These are phyloP conservation scores for Litocranius walleri DNA, from an alignment of 2,113 vertebrate genomes.

Conservation along the genomic window DNA sequence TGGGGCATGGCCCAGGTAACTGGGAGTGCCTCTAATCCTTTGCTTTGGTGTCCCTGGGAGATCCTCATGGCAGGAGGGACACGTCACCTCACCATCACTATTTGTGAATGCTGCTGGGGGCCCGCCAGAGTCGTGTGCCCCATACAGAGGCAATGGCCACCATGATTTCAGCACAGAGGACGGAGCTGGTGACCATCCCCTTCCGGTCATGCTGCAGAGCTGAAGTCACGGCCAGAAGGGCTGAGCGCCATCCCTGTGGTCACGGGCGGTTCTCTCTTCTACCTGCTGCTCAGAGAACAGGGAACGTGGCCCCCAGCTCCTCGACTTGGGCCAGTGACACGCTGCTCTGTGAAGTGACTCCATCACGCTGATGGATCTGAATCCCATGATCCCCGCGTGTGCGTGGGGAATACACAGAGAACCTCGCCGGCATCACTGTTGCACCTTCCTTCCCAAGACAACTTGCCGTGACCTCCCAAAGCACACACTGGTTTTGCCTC, in stretches of 20 bases:
- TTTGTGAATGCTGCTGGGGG: too few species aligned
- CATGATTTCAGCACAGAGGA: fast-evolving
- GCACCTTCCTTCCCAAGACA: not conserved
- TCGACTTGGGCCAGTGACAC: fast-evolving
- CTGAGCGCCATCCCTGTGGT: fast-evolving
- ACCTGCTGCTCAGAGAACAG: fast-evolving
- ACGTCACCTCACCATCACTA: fast-evolving
- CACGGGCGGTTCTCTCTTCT: fast-evolving
- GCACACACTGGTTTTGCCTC: fast-evolving
- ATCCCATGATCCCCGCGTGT: fast-evolving
- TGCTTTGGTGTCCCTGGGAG: not conserved
- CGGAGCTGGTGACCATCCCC: fast-evolving
- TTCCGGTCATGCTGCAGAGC: fast-evolving
- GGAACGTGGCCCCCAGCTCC: fast-evolving
- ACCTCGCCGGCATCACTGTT: fast-evolving
- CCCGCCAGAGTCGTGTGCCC: not conserved
- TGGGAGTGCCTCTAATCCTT: too few species aligned
- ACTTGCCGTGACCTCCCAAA: fast-evolving
- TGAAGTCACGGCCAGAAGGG: fast-evolving
- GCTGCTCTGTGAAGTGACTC: not conserved
- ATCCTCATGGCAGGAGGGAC: not conserved
- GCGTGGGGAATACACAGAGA: not conserved
- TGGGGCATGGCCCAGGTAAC: not conserved
- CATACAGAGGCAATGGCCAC: not conserved
- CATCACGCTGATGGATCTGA: not conserved